These are phyloP conservation scores for Ictalurus punctatus DNA, from an alignment of 2,113 vertebrate genomes.

Conservation along the genomic window DNA sequence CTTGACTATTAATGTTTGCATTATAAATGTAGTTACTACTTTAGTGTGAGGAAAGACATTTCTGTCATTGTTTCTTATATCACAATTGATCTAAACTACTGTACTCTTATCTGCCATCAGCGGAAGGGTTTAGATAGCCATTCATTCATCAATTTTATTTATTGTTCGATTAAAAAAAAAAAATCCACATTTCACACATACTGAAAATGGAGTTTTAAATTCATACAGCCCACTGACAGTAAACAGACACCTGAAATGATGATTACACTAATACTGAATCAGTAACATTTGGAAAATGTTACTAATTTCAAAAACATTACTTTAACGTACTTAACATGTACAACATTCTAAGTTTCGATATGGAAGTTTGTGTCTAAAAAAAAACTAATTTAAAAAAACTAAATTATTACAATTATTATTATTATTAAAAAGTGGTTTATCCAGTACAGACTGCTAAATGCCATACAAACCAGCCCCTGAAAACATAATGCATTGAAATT, in stretches of 20 bases:
- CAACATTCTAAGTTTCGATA: neutral
- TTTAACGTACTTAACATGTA: neutral
- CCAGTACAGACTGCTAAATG: neutral
- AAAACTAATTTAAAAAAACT: too few relatives aligned
- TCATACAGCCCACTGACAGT: neutral
- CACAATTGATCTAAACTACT: neutral
- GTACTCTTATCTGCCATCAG: neutral
- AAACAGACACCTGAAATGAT: neutral
- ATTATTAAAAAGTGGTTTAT: neutral
- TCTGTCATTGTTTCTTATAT: neutral
- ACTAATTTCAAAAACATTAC: neutral
- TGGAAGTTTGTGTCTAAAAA: neutral
- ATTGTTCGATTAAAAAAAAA: neutral
- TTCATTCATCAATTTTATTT: neutral
- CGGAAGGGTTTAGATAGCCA: neutral
- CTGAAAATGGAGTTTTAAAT: neutral
- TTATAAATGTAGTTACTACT: neutral
- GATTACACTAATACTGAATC: neutral
- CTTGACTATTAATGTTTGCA: neutral
- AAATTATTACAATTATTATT: too few relatives aligned
- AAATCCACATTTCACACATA: neutral
- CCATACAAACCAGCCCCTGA: neutral
- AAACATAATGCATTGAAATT: neutral
- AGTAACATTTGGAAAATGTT: neutral
- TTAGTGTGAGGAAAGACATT: neutral